These are phyloP conservation scores for Fundulus diaphanus DNA, from an alignment of 2,797 vertebrate species.

Conservation along the genomic window DNA sequence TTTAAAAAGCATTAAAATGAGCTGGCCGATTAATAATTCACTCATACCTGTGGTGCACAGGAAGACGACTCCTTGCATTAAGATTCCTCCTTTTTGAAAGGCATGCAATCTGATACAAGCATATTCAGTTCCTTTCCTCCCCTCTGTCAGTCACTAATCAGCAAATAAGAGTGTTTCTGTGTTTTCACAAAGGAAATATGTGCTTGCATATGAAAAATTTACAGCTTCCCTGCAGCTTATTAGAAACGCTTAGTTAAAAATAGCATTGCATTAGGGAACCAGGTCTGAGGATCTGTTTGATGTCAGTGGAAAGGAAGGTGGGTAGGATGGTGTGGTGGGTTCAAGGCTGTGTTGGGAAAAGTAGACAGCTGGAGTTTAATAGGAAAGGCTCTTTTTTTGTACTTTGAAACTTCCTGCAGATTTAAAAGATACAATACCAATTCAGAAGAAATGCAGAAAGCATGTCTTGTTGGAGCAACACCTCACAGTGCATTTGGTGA, in stretches of 20 bases:
- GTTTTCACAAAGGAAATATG: constrained; percentile 86
- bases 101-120: constrained; percentile 85
- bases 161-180: constrained; percentile 88
- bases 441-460: constrained; percentile 52
- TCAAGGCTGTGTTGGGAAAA: constrained; percentile 73
- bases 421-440: constrained; percentile 65
- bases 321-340: constrained; percentile 64
- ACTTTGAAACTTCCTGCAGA: constrained; percentile 57
- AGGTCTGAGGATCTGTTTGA: constrained; percentile 84
- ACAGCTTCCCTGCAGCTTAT: constrained; percentile 86
- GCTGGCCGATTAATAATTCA: constrained; percentile 87
- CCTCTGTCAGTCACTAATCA: constrained; percentile 86
- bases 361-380: constrained; percentile 76
- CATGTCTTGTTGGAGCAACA: constrained; percentile 42
- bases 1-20: constrained; percentile 88
- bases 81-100: constrained; percentile 84
- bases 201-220: constrained; percentile 87
- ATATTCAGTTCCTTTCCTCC: constrained; percentile 83
- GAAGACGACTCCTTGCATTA: constrained; percentile 84
- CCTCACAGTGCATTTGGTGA: constrained; percentile 63
- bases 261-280: constrained; percentile 84
- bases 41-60: constrained; percentile 86
- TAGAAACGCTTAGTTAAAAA: constrained; percentile 88
- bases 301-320: constrained; percentile 81
- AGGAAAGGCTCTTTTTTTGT: constrained; percentile 61